A percentile compares a stretch with the other conserved stretches of the same genome.
Evolutionary conservation across 2,113 vertebrate species (phyloP).

Genomic region (Lagopus muta): DNA sequence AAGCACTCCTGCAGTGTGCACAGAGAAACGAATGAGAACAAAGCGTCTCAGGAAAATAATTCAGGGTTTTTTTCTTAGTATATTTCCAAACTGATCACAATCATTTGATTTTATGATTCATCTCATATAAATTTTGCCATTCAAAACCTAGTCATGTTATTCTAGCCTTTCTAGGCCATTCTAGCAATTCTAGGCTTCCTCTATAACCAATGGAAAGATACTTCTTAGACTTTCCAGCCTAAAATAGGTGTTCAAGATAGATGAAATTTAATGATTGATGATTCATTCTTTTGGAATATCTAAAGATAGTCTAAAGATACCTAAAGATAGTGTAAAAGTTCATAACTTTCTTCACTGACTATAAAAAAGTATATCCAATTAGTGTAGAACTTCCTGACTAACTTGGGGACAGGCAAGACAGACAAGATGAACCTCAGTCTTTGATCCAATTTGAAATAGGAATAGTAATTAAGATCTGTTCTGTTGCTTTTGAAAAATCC

Average conservation of each 20-base stretch:
- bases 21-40: background rate
- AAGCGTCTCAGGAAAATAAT: background rate
- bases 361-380: constrained; percentile 27
- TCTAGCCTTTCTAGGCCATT: background rate
- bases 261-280: constrained; percentile 56
- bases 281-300: constrained; percentile 37
- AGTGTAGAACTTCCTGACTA: constrained; percentile 27
- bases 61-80: background rate
- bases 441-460: constrained; percentile 49
- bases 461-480: background rate
- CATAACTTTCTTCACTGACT: constrained; percentile 7
- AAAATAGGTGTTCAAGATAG: constrained; percentile 49
- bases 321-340: constrained; percentile 44
- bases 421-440: constrained; percentile 34
- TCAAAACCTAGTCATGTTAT: background rate
- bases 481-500: constrained; percentile 21
- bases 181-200: background rate
- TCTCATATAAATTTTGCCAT: background rate
- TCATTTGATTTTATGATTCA: background rate
- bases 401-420: constrained; percentile 32
- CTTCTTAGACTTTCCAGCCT: background rate
- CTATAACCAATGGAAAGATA: background rate
- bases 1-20: background rate
- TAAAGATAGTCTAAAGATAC: constrained; percentile 42
- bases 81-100: background rate